phyloP scores from a whole-genome alignment of 2,888 invertebrate species.

The Mechanitis mazaeus region DNA sequence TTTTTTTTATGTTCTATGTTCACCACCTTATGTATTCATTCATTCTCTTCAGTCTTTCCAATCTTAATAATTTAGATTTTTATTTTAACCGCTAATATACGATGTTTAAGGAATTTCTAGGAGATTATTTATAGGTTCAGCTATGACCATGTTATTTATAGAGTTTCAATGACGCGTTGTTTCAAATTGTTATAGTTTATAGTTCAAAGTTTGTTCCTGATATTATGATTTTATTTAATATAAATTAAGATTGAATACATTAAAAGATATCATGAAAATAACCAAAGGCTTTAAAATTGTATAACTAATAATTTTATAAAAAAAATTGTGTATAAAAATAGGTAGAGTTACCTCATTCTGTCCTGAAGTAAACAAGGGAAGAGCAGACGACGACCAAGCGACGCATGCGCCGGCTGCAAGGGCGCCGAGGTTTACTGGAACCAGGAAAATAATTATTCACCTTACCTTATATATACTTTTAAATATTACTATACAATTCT shows the following conservation, averaged over 20 bases:
- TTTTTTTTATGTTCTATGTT: no score
- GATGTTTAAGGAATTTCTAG: conserved; percentile 3
- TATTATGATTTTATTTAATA: no score
- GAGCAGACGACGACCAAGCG: conserved; percentile 77
- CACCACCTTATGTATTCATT: no score
- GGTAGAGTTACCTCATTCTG: conserved; percentile 38
- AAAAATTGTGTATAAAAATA: neutral
- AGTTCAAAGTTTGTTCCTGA: no score
- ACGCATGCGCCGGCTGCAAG: conserved; percentile 76
- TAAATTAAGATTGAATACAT: no score
- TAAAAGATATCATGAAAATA: no score
- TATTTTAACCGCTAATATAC: conserved; percentile 6
- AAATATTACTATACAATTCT: neutral
- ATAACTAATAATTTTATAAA: neutral
- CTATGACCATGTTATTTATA: conserved; percentile 51
- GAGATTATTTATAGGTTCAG: conserved; percentile 41
- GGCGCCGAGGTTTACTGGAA: conserved; percentile 76
- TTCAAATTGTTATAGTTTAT: conserved; percentile 15
- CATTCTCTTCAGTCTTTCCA: no score
- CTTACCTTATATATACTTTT: neutral
- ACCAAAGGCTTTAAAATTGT: no score
- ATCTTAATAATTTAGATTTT: no score
- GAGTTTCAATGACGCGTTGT: conserved; percentile 20
- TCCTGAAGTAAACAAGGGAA: conserved; percentile 53
- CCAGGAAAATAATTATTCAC: neutral